Conservation (phyloP, 2,113 vertebrate genomes). For the Dromaius novaehollandiae region DNA sequence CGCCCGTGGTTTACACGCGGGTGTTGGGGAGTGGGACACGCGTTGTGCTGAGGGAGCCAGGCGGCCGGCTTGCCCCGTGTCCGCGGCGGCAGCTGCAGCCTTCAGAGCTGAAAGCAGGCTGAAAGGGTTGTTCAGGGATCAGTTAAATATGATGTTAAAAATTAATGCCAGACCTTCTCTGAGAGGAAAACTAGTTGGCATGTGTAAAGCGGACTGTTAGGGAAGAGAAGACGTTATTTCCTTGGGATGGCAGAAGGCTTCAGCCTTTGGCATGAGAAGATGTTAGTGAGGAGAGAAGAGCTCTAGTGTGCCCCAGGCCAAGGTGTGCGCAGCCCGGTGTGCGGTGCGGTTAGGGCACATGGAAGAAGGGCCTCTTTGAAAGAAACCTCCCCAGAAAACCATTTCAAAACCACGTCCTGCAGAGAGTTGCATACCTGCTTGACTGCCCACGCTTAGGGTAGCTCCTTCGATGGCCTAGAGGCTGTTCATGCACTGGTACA, state of each 20-base stretch:
- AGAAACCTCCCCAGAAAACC: background rate
- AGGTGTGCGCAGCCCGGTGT: rapidly evolving
- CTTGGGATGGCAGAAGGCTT: background rate
- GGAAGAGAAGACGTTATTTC: rapidly evolving
- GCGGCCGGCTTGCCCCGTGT: background rate
- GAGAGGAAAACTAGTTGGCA: background rate
- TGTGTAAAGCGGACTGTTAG: rapidly evolving
- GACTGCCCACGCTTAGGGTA: rapidly evolving
- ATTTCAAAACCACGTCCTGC: too few species aligned
- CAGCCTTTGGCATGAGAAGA: background rate
- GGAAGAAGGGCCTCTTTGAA: rapidly evolving
- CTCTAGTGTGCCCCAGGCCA: rapidly evolving
- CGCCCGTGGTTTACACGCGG: rapidly evolving
- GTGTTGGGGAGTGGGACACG: rapidly evolving
- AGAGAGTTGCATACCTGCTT: too few species aligned
- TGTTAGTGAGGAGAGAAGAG: rapidly evolving
- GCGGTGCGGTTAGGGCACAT: rapidly evolving
- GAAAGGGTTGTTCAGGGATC: background rate
- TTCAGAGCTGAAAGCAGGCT: too few species aligned
- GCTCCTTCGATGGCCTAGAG: too few species aligned
- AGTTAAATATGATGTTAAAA: rapidly evolving
- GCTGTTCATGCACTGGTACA: rapidly evolving
- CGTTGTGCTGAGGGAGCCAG: background rate
- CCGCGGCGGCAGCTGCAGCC: background rate
- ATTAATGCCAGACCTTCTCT: rapidly evolving